Evolutionary conservation across 2,888 invertebrate genomes (phyloP).

Genomic region (Quadriops clusia): DNA sequence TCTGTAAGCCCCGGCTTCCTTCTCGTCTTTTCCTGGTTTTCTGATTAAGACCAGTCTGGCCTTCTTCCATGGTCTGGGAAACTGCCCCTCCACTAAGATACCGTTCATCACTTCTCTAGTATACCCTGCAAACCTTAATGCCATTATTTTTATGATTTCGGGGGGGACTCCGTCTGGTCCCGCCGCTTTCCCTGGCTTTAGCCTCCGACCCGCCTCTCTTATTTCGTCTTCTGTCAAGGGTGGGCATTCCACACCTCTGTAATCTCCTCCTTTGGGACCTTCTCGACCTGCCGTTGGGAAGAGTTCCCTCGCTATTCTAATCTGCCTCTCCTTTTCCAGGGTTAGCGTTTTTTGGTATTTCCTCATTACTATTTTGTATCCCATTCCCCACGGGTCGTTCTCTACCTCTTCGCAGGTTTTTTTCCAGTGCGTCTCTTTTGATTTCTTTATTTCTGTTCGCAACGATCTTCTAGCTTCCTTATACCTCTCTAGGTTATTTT

Average conservation of each 20-base stretch:
- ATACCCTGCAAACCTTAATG: too few species aligned
- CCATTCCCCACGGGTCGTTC: conserved; percentile 3
- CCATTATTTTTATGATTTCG: too few species aligned
- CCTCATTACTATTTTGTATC: conserved; percentile 1
- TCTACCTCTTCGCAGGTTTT: conserved; percentile 4
- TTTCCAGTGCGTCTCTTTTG: neutral
- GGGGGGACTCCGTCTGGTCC: too few species aligned
- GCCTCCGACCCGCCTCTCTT: too few species aligned
- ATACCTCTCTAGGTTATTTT: neutral
- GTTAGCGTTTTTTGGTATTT: neutral
- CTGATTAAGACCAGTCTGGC: conserved; percentile 1
- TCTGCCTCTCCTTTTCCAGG: neutral
- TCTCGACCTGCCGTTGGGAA: conserved; percentile 1
- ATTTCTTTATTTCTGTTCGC: neutral
- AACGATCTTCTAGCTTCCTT: conserved; percentile 2
- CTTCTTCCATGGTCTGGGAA: conserved; percentile 2
- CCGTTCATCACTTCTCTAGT: too few species aligned
- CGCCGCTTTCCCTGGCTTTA: too few species aligned
- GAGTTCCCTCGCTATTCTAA: neutral
- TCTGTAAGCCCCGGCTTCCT: too few species aligned
- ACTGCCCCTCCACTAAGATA: too few species aligned
- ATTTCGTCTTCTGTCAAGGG: too few species aligned
- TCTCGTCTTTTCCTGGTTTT: neutral
- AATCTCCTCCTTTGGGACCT: too few species aligned
- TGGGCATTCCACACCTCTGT: too few species aligned